Base-by-base conservation (phyloP, 2,888 invertebrate genomes). In the Drymonia ruficornis region DNA sequence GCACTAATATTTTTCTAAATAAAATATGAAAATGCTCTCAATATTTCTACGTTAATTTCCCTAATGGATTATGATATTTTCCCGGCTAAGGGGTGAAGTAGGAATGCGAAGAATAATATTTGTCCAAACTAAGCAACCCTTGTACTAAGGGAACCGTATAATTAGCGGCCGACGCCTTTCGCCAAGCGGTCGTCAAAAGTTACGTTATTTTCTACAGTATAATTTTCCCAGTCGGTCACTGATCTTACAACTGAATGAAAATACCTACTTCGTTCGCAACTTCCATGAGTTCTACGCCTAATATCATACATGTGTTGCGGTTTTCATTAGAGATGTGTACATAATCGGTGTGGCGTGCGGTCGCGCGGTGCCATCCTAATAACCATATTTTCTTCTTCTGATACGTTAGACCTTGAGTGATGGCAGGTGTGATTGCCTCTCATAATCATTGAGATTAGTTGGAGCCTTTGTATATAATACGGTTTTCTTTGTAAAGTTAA, bases 311-410 rank as follows among this genome's bases (percentile, higher is more conserved):
- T 58, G 52, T 50, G 65, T 47, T 89, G 91, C 69, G 90, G 91
- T 91, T 87, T 82, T 75, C 80, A 83, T 84, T 76, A 79, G 68
- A 81, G 74, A 76, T 74, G 72, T 78, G 72, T 70, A 72, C 74
- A 82, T 89, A 89, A 91, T 91, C 82, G 84, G 70, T 73, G 69
- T 84, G 91, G 86, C 91, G 76, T 91, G 91, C 73, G 91, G 91
- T 91, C 72, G 79, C 58, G 59, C 65, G 62, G 76, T 88, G 87
- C 84, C 86, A 82, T 89, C 87, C 76, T 78, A 86, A 89, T 89
- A 84, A 86, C 72, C 84, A 85, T 84, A 85, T 83, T 78, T 83
- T 80, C 79, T 75, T 72, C 70, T 68, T 73, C 65, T 73, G 84
- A 86, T 84, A 83, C 74, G 65, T 79, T 60, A 74, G 76, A 71